Conservation (phyloP, 1,140 invertebrate genomes). For the Zelostemma sp. region DNA sequence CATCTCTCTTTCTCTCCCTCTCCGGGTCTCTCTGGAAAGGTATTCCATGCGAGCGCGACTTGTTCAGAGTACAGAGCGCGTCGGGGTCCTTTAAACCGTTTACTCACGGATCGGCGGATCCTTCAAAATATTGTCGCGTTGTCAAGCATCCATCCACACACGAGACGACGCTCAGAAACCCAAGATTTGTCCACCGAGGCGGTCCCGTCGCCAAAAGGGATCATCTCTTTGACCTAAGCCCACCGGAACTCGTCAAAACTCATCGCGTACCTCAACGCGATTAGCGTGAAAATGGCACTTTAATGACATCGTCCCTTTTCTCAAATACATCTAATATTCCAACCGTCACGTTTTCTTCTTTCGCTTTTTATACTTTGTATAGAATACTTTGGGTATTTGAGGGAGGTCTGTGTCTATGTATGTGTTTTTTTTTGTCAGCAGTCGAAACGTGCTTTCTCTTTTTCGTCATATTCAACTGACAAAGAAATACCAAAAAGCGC, state of each 20-base stretch:
- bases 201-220: slow-evolving; percentile 6
- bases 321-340: slow-evolving; percentile 37
- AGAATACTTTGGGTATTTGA: slow-evolving; percentile 4
- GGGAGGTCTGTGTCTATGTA: no score
- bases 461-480: no score
- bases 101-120: slow-evolving; percentile 59
- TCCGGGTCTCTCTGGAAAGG: slow-evolving; percentile 19
- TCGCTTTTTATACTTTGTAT: slow-evolving; percentile 7
- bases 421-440: no score
- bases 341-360: slow-evolving; percentile 24
- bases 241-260: slow-evolving; percentile 27
- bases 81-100: slow-evolving; percentile 60
- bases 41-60: slow-evolving; percentile 14
- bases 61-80: slow-evolving; percentile 22
- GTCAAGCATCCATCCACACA: slow-evolving; percentile 25
- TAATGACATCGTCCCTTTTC: slow-evolving; percentile 17
- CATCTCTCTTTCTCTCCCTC: slow-evolving; percentile 5
- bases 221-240: slow-evolving; percentile 27
- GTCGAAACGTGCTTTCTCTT: no score
- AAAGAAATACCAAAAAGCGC: no score
- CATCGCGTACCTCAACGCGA: slow-evolving; percentile 36
- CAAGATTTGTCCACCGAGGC: slow-evolving; percentile 35
- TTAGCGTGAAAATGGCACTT: slow-evolving; percentile 46
- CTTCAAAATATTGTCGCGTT: slow-evolving; percentile 68
- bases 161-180: slow-evolving; percentile 16